phyloP scores from a whole-genome alignment of 1,140 invertebrate genomes.

The Zaprionus vittiger region DNA sequence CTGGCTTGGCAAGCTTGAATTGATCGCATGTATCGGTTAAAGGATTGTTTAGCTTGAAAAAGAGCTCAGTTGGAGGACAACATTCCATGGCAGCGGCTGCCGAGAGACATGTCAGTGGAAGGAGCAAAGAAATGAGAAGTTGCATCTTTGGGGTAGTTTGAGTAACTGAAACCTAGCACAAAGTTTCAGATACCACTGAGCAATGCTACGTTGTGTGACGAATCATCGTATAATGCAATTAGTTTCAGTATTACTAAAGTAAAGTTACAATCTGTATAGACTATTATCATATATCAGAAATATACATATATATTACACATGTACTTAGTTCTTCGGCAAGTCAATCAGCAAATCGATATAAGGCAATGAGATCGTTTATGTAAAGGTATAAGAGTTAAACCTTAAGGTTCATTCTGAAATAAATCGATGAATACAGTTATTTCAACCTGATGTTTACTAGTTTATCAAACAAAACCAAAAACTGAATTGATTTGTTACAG shows the following conservation, averaged over 20 bases:
- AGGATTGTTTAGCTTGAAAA: background rate
- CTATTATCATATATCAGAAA: too few relatives aligned
- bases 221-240: background rate
- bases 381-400: too few relatives aligned
- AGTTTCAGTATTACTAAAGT: background rate
- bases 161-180: background rate
- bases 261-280: too few relatives aligned
- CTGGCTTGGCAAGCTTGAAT: background rate
- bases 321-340: too few relatives aligned
- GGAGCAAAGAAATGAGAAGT: background rate
- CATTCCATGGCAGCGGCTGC: background rate
- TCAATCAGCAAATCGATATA: too few relatives aligned
- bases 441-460: background rate
- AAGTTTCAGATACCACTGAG: background rate
- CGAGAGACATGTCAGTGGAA: background rate
- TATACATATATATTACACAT: too few relatives aligned
- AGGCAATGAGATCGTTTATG: too few relatives aligned
- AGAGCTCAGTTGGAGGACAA: background rate
- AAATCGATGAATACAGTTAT: background rate
- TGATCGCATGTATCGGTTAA: background rate
- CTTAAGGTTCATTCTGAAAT: too few relatives aligned
- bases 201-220: background rate
- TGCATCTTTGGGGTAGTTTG: background rate
- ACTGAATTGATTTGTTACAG: constrained; percentile 8
- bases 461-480: background rate